Conservation (phyloP, 2,797 vertebrate genomes). For the Syngnathus rostellatus region DNA sequence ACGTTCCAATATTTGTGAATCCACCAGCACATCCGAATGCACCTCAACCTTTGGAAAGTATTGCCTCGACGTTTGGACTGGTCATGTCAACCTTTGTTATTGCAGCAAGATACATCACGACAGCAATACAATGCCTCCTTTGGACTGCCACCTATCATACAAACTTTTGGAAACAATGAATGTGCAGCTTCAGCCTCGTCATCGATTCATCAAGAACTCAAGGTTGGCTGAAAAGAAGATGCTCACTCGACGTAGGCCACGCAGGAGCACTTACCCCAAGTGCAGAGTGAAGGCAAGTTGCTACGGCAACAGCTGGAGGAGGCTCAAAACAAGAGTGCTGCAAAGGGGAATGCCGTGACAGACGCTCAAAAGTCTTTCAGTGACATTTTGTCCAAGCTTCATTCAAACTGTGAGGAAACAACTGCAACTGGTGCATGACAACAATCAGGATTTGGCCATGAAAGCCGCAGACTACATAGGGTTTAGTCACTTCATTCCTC, state of each 20-base stretch:
- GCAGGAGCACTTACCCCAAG: slow-evolving; percentile 80
- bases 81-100: too few species aligned
- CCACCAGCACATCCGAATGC: too few species aligned
- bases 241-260: slow-evolving; percentile 65
- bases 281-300: slow-evolving; percentile 80
- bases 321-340: slow-evolving; percentile 75
- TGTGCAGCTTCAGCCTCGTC: too few species aligned
- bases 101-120: too few species aligned
- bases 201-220: slow-evolving; percentile 59
- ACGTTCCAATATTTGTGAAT: too few species aligned
- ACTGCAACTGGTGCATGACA: slow-evolving; percentile 76
- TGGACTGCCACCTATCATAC: too few species aligned
- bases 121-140: too few species aligned
- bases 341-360: slow-evolving; percentile 79
- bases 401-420: slow-evolving; percentile 78
- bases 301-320: slow-evolving; percentile 87
- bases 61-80: too few species aligned
- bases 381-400: slow-evolving; percentile 77
- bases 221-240: slow-evolving; percentile 71
- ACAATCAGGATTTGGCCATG: slow-evolving; percentile 78
- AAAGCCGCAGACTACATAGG: slow-evolving; percentile 61
- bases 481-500: too few species aligned
- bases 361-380: slow-evolving; percentile 83
- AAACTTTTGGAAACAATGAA: too few species aligned
- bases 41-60: too few species aligned